phyloP scores from a whole-genome alignment of 2,113 vertebrate species.

The Indicator maculatus region DNA sequence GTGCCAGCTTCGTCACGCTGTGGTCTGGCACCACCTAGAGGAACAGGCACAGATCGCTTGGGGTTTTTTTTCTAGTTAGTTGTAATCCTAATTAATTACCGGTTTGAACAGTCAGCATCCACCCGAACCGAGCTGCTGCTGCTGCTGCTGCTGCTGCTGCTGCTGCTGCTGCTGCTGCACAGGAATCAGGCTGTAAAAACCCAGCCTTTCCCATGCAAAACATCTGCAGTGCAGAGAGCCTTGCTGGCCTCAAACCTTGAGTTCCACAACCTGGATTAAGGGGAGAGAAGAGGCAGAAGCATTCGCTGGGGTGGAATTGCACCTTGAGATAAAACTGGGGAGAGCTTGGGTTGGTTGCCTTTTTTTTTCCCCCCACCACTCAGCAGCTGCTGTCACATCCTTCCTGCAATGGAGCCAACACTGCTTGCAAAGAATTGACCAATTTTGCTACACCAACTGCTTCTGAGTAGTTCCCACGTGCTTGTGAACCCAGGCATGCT shows the following conservation, averaged over 20 bases:
- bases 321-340: not conserved
- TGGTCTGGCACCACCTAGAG: constrained; percentile 38
- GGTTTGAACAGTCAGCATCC: not conserved
- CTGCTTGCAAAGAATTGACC: not conserved
- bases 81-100: not conserved
- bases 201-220: not conserved
- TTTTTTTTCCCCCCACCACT: not conserved
- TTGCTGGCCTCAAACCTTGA: not conserved
- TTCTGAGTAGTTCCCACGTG: not conserved
- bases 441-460: not conserved
- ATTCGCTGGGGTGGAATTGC: not conserved
- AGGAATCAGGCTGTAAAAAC: not conserved
- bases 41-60: not conserved
- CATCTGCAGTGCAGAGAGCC: not conserved
- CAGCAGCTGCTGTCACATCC: not conserved
- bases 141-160: not conserved
- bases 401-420: constrained; percentile 24
- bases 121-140: not conserved
- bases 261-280: not conserved
- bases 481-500: constrained; percentile 45
- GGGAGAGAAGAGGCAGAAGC: not conserved
- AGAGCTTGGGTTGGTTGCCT: not conserved
- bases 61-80: not conserved
- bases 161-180: not conserved
- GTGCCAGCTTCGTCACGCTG: not conserved